Conservation (phyloP, 1,140 invertebrate species). For the Goniozus legneri region DNA sequence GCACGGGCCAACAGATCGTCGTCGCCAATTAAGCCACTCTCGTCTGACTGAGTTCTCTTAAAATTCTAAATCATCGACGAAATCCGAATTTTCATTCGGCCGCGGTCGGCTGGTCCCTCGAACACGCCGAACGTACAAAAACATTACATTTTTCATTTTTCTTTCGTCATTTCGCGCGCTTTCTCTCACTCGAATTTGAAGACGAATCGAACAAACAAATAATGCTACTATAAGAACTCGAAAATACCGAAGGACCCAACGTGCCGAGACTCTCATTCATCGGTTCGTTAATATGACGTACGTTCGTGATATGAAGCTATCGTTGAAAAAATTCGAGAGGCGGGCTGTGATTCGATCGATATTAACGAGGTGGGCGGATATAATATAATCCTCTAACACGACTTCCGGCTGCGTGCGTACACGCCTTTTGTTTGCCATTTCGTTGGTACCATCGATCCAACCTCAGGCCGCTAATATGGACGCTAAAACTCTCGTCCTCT, state of each 20-base stretch:
- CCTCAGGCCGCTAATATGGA: not conserved
- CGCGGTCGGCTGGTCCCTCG: no score
- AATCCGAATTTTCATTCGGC: no score
- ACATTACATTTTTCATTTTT: no score
- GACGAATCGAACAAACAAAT: not conserved
- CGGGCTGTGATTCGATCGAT: conserved; percentile 4
- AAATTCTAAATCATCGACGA: no score
- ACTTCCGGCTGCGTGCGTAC: conserved; percentile 12
- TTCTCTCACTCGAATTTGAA: not conserved
- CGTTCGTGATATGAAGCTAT: conserved; percentile 1
- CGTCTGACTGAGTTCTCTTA: no score
- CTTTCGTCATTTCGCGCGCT: not conserved
- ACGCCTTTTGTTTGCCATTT: not conserved
- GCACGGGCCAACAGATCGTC: conserved; percentile 20
- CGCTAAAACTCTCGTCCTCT: not conserved
- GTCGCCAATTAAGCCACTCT: conserved; percentile 25
- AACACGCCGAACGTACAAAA: no score
- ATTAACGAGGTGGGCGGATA: conserved; percentile 20
- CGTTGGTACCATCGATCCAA: not conserved
- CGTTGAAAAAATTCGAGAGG: conserved; percentile 10
- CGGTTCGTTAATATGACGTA: not conserved
- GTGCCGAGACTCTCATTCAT: no score
- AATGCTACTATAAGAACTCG: not conserved
- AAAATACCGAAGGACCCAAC: no score
- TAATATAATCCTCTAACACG: conserved; percentile 8